These are phyloP conservation scores for Gymnodraco acuticeps DNA, from an alignment of 2,797 vertebrate genomes.

Conservation along the genomic window DNA sequence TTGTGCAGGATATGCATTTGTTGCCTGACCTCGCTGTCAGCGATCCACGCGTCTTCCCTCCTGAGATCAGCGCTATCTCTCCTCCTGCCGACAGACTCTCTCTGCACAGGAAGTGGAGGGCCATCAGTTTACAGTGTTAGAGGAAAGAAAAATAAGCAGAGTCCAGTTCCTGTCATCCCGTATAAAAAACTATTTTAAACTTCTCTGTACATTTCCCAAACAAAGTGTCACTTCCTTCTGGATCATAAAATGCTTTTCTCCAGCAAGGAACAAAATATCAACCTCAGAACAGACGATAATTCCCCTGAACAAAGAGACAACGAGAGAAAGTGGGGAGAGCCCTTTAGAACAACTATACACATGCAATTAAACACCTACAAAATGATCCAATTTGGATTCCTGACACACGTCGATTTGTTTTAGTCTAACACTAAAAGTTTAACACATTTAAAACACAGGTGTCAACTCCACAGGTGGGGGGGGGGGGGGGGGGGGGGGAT, in stretches of 20 bases:
- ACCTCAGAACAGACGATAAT: neutral
- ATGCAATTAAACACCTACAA: neutral
- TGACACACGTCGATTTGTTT: neutral
- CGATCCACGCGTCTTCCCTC: constrained; percentile 1
- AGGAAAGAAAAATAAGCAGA: constrained; percentile 16
- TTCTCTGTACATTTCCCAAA: constrained; percentile 27
- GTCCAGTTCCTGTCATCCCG: neutral
- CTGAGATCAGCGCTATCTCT: constrained; percentile 6
- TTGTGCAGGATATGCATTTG: neutral
- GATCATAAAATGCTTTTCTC: constrained; percentile 3
- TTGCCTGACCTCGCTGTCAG: neutral
- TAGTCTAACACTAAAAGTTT: constrained; percentile 1
- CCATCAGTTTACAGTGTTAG: constrained; percentile 31
- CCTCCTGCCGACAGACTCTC: neutral
- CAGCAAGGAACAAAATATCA: constrained; percentile 20
- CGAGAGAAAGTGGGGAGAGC: constrained; percentile 38
- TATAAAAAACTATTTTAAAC: constrained; percentile 1
- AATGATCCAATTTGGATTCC: neutral
- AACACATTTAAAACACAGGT: constrained; percentile 12
- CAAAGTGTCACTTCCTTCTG: constrained; percentile 10
- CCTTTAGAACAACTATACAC: constrained; percentile 44
- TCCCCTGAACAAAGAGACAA: neutral
- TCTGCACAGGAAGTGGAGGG: constrained; percentile 42
- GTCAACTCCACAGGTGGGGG: constrained; percentile 7
- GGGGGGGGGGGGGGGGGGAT: constrained; percentile 8